phyloP scores from a whole-genome alignment of 2,888 invertebrate genomes.

The Sesia bembeciformis region DNA sequence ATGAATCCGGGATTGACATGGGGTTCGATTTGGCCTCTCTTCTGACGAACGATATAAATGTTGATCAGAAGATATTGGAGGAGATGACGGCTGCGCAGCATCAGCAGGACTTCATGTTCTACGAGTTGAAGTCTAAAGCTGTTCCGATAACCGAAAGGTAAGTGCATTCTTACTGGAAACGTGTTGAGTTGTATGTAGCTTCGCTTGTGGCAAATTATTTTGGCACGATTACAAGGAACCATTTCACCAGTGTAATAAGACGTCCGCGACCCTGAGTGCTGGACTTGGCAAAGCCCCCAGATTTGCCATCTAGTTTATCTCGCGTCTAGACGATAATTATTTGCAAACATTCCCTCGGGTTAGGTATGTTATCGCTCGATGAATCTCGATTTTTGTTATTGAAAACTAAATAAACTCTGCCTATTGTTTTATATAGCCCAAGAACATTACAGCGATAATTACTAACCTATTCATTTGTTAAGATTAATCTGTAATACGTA shows the following conservation, averaged over 20 bases:
- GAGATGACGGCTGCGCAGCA: slow-evolving; percentile 72
- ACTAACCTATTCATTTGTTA: too few relatives aligned
- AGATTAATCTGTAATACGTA: too few relatives aligned
- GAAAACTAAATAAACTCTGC: too few relatives aligned
- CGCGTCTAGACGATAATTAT: slow-evolving; percentile 5
- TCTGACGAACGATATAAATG: slow-evolving; percentile 68
- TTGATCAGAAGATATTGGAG: slow-evolving; percentile 68
- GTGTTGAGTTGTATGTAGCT: slow-evolving; percentile 24
- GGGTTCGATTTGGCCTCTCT: slow-evolving; percentile 77
- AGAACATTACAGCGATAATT: too few relatives aligned
- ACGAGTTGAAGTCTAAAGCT: slow-evolving; percentile 76
- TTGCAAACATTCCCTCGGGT: neutral
- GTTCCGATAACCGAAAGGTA: slow-evolving; percentile 75
- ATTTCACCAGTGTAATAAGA: slow-evolving; percentile 52
- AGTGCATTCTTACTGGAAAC: slow-evolving; percentile 27
- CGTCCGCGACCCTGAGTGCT: slow-evolving; percentile 60
- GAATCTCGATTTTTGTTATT: too few relatives aligned
- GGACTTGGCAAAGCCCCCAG: slow-evolving; percentile 65
- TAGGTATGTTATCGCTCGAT: too few relatives aligned
- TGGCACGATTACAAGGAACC: slow-evolving; percentile 55
- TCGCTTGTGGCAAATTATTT: slow-evolving; percentile 32
- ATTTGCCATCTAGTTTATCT: slow-evolving; percentile 46
- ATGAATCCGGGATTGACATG: slow-evolving; percentile 79
- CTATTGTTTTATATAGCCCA: too few relatives aligned
- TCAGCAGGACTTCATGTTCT: slow-evolving; percentile 76